These are phyloP conservation scores for Drosophila carrolli DNA, from an alignment of 1,140 invertebrate species.

Conservation along the genomic window DNA sequence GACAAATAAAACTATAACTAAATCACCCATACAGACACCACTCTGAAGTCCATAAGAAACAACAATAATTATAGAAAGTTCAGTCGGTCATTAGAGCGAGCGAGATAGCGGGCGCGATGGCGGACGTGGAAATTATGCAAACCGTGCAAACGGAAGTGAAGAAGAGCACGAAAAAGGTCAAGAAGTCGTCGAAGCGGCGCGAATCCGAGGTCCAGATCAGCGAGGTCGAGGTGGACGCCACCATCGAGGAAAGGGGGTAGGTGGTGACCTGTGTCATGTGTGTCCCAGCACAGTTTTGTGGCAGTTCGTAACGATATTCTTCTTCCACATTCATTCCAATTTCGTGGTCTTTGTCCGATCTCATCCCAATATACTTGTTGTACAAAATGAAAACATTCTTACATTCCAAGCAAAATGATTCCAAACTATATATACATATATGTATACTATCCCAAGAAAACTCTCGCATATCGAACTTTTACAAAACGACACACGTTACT, in stretches of 20 bases:
- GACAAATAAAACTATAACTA: background rate
- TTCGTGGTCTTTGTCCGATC: slow-evolving; percentile 29
- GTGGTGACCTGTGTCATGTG: slow-evolving; percentile 87
- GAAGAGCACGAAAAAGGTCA: slow-evolving; percentile 92
- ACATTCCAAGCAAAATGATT: slow-evolving; percentile 24
- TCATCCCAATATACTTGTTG: slow-evolving; percentile 17
- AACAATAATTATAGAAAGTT: slow-evolving; percentile 74
- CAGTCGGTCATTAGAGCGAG: slow-evolving; percentile 77
- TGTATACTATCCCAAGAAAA: slow-evolving; percentile 69
- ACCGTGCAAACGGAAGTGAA: slow-evolving; percentile 92
- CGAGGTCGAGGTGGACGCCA: slow-evolving; percentile 91
- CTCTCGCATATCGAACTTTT: slow-evolving; percentile 77
- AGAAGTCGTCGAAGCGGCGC: slow-evolving; percentile 92
- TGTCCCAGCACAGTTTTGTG: slow-evolving; percentile 64
- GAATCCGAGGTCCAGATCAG: slow-evolving; percentile 93
- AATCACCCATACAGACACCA: slow-evolving; percentile 6
- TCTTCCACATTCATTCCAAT: slow-evolving; percentile 6
- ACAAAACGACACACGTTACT: slow-evolving; percentile 87
- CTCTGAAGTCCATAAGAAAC: background rate
- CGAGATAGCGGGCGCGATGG: slow-evolving; percentile 86
- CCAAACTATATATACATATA: slow-evolving; percentile 10
- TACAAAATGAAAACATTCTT: slow-evolving; percentile 1
- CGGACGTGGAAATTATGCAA: slow-evolving; percentile 94
- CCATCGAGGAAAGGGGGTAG: slow-evolving; percentile 90
- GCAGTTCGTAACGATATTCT: slow-evolving; percentile 59